Percentiles rank a stretch among this genome's conserved stretches.
Evolutionary conservation across 2,888 invertebrate species (phyloP).

Genomic region (Tetragonula carbonaria): DNA sequence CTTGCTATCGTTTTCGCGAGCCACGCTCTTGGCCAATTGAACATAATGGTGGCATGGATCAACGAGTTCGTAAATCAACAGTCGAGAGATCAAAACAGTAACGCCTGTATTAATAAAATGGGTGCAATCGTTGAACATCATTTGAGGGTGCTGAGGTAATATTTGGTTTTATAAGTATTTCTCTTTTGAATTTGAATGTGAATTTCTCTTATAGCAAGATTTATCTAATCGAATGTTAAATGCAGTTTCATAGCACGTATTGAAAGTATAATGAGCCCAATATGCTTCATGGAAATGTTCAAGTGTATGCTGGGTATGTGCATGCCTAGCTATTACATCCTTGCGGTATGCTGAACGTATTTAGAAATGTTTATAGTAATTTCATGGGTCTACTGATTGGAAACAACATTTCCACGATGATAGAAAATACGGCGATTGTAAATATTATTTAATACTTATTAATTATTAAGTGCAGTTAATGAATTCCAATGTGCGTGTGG

Average conservation of each 20-base stretch:
- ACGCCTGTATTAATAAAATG: neutral
- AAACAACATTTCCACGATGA: neutral
- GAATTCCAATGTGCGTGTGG: neutral
- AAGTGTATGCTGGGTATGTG: conserved; percentile 73
- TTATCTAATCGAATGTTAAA: conserved; percentile 16
- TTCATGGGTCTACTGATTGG: neutral
- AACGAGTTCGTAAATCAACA: conserved; percentile 48
- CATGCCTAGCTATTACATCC: conserved; percentile 56
- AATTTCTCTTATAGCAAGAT: neutral
- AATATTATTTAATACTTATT: neutral
- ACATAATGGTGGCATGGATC: conserved; percentile 59
- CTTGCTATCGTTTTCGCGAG: conserved; percentile 63
- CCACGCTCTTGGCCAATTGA: conserved; percentile 71
- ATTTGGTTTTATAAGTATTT: neutral
- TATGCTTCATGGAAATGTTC: conserved; percentile 78
- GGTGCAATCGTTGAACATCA: conserved; percentile 68
- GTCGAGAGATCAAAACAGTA: neutral
- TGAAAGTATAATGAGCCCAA: conserved; percentile 72
- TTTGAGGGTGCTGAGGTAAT: conserved; percentile 55
- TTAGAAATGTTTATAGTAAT: neutral
- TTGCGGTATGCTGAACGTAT: conserved; percentile 52
- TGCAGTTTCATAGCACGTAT: conserved; percentile 73
- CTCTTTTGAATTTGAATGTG: neutral
- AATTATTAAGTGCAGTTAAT: neutral
- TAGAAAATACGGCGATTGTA: neutral